Evolutionary conservation across 2,888 invertebrate species (phyloP), one percentile per base, ranked within the genome.

Genomic region (Kryphioiulus occultus): DNA sequence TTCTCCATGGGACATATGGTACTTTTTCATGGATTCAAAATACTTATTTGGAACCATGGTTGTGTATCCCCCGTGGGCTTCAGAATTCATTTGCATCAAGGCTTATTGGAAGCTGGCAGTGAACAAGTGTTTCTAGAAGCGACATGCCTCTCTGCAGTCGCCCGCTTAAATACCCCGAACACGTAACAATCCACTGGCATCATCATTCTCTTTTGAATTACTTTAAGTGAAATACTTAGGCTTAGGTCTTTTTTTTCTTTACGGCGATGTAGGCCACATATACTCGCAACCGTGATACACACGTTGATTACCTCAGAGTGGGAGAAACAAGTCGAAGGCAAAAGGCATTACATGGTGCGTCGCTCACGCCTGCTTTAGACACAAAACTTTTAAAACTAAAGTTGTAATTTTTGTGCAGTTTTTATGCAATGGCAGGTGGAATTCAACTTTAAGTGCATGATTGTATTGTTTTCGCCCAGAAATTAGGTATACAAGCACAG

Each of bases 161-260:
- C 7, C 59, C n/a, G 7, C 59, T 59, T 59, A 59, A 59, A 59
- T 17, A 59, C 59, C 22, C 59, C 22, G 59, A 59, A 59, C 59
- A 59, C 59, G 59, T 59, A 59, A 59, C 59, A 59, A 59, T 59
- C 59, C 59, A 59, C 7, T 22, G 59, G 59, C 59, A 59, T 59
- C 59, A 59, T 59, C 59, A 59, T 59, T 59, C 59, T 59, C 22
- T 59, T 22, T 59, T 59, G 59, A 59, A 59, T 59, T 59, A 59
- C 59, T n/a, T 59, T 59, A 59, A 59, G 59, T 59, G 59, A 59
- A 59, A 59, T 59, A 59, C 59, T 59, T 59, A 59, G 59, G 59
- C 59, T 59, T 59, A 22, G 0, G n/a, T n/a, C 17, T 59, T 59
- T 59, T 59, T 59, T 39, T 39, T 39, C 9, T 39, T 5, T 59